Evolutionary conservation across 2,797 vertebrate genomes (phyloP).

Genomic region (Coccyzus lansbergi): DNA sequence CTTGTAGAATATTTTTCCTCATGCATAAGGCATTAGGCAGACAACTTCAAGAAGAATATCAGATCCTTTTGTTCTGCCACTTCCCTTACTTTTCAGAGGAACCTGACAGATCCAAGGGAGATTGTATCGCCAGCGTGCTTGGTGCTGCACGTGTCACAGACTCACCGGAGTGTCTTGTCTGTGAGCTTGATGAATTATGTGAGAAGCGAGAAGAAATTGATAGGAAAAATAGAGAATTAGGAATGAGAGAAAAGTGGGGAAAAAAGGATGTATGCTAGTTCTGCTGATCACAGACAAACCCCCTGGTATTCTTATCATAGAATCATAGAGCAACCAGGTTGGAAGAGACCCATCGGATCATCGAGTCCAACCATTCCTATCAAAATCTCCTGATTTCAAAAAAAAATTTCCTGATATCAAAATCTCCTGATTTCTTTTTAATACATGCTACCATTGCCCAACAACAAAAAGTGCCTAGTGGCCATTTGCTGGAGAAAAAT

Average conservation of each 20-base stretch:
- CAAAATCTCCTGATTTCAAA: no score
- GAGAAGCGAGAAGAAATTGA: neutral
- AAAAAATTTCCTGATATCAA: no score
- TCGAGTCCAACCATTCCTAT: no score
- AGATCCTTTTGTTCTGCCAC: conserved; percentile 12
- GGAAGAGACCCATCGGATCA: no score
- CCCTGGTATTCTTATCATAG: rapidly evolving
- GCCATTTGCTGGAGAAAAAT: neutral
- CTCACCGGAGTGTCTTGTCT: neutral
- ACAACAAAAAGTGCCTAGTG: neutral
- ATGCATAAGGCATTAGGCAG: neutral
- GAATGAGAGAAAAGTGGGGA: neutral
- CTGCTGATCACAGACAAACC: neutral
- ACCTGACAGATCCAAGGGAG: neutral
- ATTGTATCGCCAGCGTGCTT: rapidly evolving
- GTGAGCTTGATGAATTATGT: neutral
- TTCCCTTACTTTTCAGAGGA: neutral
- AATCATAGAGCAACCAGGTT: no score
- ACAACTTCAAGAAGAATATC: neutral
- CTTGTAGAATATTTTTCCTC: neutral
- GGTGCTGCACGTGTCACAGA: neutral
- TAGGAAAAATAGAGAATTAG: neutral
- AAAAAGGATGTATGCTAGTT: neutral
- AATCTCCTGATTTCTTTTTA: neutral
- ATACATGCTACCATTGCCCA: neutral